Percentiles rank a stretch among this genome's conserved stretches.
phyloP scores from a whole-genome alignment of 2,888 invertebrate species.

The Tortrix viridana region DNA sequence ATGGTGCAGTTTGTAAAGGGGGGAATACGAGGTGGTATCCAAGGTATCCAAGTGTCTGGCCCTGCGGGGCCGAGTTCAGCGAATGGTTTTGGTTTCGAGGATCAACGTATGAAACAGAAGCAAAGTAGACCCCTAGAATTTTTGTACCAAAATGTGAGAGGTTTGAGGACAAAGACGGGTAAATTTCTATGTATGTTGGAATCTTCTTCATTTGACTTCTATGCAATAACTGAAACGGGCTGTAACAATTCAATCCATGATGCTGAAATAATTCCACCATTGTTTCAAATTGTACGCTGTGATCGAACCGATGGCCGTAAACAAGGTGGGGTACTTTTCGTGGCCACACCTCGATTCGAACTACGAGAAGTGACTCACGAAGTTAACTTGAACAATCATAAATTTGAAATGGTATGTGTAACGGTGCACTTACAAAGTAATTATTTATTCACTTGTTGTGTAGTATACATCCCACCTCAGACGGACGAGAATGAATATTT shows the following conservation, averaged over 20 bases:
- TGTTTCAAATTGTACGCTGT: conserved; percentile 27
- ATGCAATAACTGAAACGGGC: conserved; percentile 38
- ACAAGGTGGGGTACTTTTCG: conserved; percentile 19
- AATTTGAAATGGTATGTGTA: conserved; percentile 12
- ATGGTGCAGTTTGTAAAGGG: too few species aligned
- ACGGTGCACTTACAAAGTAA: not conserved
- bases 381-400: conserved; percentile 14
- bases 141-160: conserved; percentile 40
- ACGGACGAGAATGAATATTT: conserved; percentile 5
- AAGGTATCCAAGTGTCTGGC: conserved; percentile 39
- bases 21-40: too few species aligned
- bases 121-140: conserved; percentile 23
- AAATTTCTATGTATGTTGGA: conserved; percentile 24
- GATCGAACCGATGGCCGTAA: conserved; percentile 23
- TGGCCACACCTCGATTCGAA: conserved; percentile 11
- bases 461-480: conserved; percentile 16
- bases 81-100: conserved; percentile 43
- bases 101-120: not conserved
- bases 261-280: conserved; percentile 33
- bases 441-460: conserved; percentile 8
- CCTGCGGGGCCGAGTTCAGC: conserved; percentile 37
- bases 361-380: not conserved
- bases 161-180: conserved; percentile 39
- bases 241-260: conserved; percentile 32
- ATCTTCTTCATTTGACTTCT: conserved; percentile 37